phyloP scores from a whole-genome alignment of 2,113 vertebrate genomes.

The Pluvianellus socialis region DNA sequence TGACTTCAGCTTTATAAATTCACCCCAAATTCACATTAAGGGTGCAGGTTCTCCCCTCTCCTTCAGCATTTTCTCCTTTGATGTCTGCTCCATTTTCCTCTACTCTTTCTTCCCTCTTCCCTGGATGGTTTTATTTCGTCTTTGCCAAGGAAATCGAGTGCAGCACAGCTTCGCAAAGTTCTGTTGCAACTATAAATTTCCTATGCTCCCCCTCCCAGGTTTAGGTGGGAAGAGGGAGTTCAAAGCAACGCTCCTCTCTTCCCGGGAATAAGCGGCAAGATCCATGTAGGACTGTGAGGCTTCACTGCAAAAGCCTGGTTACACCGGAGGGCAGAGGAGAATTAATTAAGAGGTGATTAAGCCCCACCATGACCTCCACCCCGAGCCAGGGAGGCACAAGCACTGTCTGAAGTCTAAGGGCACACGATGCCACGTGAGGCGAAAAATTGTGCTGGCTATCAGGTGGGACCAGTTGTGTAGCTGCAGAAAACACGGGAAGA shows the following conservation, averaged over 20 bases:
- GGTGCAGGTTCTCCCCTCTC: not conserved
- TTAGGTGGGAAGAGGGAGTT: not conserved
- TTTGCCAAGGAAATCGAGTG: not conserved
- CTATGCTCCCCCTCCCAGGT: not conserved
- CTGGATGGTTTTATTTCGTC: not conserved
- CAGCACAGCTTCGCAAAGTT: not conserved
- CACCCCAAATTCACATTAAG: not conserved
- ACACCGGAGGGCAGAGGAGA: not conserved
- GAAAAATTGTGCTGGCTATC: not conserved
- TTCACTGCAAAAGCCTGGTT: not conserved
- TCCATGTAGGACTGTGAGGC: accelerated
- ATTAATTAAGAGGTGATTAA: not conserved
- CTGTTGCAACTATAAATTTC: not conserved
- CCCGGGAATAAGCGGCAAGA: accelerated
- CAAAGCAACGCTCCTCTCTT: not conserved
- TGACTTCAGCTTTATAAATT: not conserved
- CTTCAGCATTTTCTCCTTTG: not conserved
- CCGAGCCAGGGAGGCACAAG: not conserved
- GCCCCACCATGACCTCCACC: not conserved
- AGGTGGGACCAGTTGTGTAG: not conserved
- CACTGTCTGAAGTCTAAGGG: not conserved
- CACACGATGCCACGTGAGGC: accelerated
- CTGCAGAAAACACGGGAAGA: not conserved
- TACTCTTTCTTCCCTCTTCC: not conserved
- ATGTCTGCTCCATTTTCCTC: not conserved